These are phyloP conservation scores for Helarctos malayanus DNA, from an alignment of 2,797 vertebrate genomes.

Conservation along the genomic window DNA sequence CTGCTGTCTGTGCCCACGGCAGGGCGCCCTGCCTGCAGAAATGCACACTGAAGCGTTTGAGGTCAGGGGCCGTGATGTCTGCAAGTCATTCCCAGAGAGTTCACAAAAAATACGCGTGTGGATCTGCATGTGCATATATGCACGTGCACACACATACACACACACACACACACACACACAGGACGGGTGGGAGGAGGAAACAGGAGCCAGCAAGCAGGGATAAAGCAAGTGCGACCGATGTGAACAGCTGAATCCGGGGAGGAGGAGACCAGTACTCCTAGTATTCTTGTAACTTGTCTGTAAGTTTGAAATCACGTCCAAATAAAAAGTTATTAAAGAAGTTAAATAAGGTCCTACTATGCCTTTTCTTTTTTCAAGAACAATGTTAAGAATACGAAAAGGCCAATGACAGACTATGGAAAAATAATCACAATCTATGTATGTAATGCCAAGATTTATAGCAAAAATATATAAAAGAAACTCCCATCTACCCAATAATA, in stretches of 20 bases:
- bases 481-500: neutral
- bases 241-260: neutral
- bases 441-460: neutral
- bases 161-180: neutral
- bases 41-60: neutral
- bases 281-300: neutral
- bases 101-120: neutral
- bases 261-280: neutral
- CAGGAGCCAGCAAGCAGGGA: neutral
- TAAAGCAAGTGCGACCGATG: neutral
- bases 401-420: neutral
- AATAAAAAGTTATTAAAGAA: neutral
- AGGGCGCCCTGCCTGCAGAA: neutral
- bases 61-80: neutral
- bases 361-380: neutral
- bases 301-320: neutral
- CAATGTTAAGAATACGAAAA: neutral
- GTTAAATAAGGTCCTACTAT: neutral
- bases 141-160: neutral
- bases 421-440: neutral
- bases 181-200: neutral
- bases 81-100: neutral
- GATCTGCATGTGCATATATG: no score
- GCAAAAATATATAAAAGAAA: neutral
- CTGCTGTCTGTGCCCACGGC: neutral